Conservation (phyloP, 2,888 invertebrate species). For the Bruchidius siliquastri region DNA sequence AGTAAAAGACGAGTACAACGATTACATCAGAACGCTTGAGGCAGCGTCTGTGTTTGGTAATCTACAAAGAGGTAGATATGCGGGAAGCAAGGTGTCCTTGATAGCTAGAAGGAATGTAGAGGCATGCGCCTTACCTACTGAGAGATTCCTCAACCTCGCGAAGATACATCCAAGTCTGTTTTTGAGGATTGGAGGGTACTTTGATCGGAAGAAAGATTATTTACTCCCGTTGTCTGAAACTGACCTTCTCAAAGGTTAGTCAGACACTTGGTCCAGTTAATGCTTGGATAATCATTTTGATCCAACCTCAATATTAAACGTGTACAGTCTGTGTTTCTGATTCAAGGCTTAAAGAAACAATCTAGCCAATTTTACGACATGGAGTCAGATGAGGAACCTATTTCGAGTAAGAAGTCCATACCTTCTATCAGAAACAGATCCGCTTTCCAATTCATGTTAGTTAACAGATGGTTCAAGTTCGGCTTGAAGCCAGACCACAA, state of each 20-base stretch:
- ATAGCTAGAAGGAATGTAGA: conserved; percentile 17
- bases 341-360: neutral
- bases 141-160: conserved; percentile 10
- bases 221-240: neutral
- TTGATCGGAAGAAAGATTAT: conserved; percentile 1
- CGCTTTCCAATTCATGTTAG: neutral
- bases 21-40: conserved; percentile 10
- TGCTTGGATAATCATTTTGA: too few relatives aligned
- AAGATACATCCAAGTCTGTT: conserved; percentile 10
- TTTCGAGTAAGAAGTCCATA: neutral
- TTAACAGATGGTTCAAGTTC: conserved; percentile 11
- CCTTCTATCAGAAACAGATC: neutral
- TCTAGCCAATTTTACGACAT: neutral
- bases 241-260: neutral
- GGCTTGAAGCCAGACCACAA: conserved; percentile 9
- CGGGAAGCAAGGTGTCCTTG: conserved; percentile 6
- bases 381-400: conserved; percentile 10
- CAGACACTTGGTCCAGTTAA: too few relatives aligned
- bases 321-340: too few relatives aligned
- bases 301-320: too few relatives aligned
- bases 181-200: conserved; percentile 7
- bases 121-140: conserved; percentile 12
- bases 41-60: conserved; percentile 17
- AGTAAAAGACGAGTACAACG: conserved; percentile 10
- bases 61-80: conserved; percentile 7